Percentiles rank a stretch among this genome's conserved stretches.
These are phyloP conservation scores for Hyposoter didymator DNA, from an alignment of 2,888 invertebrate genomes.

Conservation along the genomic window DNA sequence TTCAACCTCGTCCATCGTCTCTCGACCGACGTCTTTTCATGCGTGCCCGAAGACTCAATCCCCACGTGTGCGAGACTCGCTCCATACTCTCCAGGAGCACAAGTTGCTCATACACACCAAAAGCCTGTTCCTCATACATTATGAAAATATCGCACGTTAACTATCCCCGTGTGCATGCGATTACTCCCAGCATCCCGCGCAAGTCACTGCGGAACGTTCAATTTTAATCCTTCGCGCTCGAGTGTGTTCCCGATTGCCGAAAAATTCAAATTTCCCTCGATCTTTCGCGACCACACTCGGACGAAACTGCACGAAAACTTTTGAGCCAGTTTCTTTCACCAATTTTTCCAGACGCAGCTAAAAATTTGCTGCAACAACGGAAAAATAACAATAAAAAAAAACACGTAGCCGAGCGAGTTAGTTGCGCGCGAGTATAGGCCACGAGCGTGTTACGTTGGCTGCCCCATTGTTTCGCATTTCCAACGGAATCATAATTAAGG, in stretches of 20 bases:
- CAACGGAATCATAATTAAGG: constrained; percentile 79
- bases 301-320: background rate
- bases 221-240: background rate
- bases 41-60: constrained; percentile 43
- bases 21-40: constrained; percentile 23
- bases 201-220: constrained; percentile 4
- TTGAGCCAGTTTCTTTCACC: background rate
- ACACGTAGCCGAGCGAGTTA: constrained; percentile 16
- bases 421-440: constrained; percentile 22
- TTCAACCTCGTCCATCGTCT: constrained; percentile 26
- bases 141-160: constrained; percentile 41
- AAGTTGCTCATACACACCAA: background rate
- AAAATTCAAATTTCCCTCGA: background rate
- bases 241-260: background rate
- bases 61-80: background rate
- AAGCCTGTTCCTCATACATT: constrained; percentile 40
- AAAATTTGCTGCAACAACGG: background rate
- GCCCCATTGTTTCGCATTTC: constrained; percentile 76
- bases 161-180: too few relatives aligned
- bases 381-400: constrained; percentile 22
- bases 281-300: background rate
- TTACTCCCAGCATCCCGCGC: background rate
- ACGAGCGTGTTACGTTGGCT: constrained; percentile 42
- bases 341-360: background rate
- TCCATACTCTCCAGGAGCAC: background rate